phyloP scores from a whole-genome alignment of 1,140 invertebrate species.

The Caenorhabditis inopinata region DNA sequence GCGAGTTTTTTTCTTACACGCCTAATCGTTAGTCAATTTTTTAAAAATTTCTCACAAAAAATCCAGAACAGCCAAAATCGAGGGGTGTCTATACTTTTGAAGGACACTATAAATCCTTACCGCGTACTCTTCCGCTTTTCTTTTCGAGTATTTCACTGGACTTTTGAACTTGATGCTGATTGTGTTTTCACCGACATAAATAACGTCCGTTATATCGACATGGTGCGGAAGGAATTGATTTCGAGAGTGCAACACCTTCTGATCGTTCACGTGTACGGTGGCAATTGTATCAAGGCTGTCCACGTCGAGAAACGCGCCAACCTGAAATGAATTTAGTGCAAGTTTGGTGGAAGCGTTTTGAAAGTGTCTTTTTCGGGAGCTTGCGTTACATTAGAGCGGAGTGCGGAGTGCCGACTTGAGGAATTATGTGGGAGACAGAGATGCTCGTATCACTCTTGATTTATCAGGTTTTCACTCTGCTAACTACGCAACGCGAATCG shows the following conservation, averaged over 20 bases:
- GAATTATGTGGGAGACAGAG: not conserved
- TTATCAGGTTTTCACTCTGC: no score
- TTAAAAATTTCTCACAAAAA: no score
- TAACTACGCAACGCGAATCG: no score
- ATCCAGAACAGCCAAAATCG: no score
- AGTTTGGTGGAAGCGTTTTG: not conserved
- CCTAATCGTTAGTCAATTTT: no score
- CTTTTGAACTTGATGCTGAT: slow-evolving; percentile 77
- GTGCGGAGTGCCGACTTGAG: no score
- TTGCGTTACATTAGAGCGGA: no score
- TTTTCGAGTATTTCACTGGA: slow-evolving; percentile 74
- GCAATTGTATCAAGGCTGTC: slow-evolving; percentile 85
- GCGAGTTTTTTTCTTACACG: no score
- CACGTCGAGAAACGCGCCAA: slow-evolving; percentile 27
- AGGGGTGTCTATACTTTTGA: no score
- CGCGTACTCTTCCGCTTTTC: slow-evolving; percentile 70
- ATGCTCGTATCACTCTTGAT: no score
- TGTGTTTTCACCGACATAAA: slow-evolving; percentile 71
- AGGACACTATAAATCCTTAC: slow-evolving; percentile 11
- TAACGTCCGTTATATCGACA: slow-evolving; percentile 74
- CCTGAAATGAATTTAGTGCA: slow-evolving; percentile 31
- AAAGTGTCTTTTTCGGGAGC: no score
- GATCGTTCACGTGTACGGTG: slow-evolving; percentile 76
- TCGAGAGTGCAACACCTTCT: slow-evolving; percentile 73
- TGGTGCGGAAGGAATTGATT: slow-evolving; percentile 88